These are phyloP conservation scores for Naja naja DNA, from an alignment of 2,113 vertebrate species.

Conservation along the genomic window DNA sequence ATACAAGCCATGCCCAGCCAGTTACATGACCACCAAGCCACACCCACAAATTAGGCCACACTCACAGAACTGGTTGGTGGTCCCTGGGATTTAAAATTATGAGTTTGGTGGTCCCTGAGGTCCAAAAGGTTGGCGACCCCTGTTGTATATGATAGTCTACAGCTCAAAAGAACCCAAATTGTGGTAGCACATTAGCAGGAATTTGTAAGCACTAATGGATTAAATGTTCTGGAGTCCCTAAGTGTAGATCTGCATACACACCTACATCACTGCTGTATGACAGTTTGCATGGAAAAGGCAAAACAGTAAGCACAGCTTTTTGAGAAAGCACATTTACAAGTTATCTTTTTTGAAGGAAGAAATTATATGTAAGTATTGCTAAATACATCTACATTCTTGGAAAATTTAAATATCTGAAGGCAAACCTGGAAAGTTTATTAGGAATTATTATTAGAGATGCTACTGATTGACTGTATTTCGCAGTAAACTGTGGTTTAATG, in stretches of 20 bases:
- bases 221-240: neutral
- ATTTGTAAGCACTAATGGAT: constrained; percentile 5
- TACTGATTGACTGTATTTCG: neutral
- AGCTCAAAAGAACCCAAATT: neutral
- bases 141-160: neutral
- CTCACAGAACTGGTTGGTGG: no score
- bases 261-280: neutral
- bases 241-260: neutral
- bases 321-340: no score
- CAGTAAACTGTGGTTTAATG: no score
- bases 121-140: no score
- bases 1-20: no score
- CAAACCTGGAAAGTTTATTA: neutral
- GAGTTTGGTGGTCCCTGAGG: no score
- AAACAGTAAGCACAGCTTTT: no score
- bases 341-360: neutral
- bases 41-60: no score
- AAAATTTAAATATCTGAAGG: neutral
- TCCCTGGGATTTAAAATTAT: no score
- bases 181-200: neutral
- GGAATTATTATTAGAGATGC: neutral
- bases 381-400: neutral
- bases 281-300: neutral
- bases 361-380: neutral
- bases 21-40: no score